phyloP scores from a whole-genome alignment of 2,797 vertebrate genomes.

The Semaprochilodus insignis region DNA sequence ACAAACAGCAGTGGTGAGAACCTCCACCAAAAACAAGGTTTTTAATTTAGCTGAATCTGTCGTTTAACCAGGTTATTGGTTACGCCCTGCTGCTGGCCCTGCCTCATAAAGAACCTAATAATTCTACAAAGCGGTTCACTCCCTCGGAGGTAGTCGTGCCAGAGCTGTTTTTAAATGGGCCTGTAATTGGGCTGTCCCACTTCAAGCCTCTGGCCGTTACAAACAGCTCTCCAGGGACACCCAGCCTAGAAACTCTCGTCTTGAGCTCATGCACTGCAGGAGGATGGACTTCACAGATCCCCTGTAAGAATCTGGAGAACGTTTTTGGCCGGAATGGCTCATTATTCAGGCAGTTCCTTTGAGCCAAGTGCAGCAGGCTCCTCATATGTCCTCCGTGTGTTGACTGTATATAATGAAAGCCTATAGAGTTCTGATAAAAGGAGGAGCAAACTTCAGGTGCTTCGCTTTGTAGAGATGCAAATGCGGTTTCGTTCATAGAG shows the following conservation, averaged over 20 bases:
- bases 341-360: background rate
- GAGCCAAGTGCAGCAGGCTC: background rate
- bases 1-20: conserved; percentile 30
- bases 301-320: background rate
- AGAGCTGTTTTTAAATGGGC: conserved; percentile 57
- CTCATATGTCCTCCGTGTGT: background rate
- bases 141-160: conserved; percentile 43
- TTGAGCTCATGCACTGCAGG: conserved; percentile 41
- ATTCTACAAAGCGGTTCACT: conserved; percentile 43
- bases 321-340: background rate
- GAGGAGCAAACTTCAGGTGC: background rate
- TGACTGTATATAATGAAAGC: background rate
- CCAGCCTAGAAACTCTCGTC: conserved; percentile 47
- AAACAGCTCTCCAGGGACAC: conserved; percentile 58
- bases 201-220: conserved; percentile 49
- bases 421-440: background rate
- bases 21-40: conserved; percentile 16
- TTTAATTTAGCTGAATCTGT: conserved; percentile 49
- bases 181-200: conserved; percentile 65
- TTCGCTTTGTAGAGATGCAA: conserved; percentile 16
- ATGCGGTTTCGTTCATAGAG: conserved; percentile 37
- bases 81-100: conserved; percentile 40
- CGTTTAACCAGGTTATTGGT: conserved; percentile 46
- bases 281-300: conserved; percentile 40
- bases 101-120: conserved; percentile 54